Base-by-base conservation (phyloP, 2,113 vertebrate species). In the Stigmatopora argus region DNA sequence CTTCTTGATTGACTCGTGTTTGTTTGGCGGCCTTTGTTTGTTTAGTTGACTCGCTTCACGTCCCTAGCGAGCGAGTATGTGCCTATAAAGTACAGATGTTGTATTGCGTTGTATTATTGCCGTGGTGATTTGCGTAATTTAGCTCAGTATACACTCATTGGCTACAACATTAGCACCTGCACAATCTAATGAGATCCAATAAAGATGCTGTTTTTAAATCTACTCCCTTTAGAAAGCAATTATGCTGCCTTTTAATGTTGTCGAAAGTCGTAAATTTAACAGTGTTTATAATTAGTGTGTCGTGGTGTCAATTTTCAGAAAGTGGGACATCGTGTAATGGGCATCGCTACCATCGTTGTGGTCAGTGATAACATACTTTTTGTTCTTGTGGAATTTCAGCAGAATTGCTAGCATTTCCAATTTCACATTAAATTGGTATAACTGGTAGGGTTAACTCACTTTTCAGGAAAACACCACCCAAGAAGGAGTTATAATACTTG, bases 31-130 rank as follows among this genome's bases (percentile, higher is more conserved):
- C 6, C 51, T 67, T 67, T 64, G 18, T 31, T 23, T 41, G 26
- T 58, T 34, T 23, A 34, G 53, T 23, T 14, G 10, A 53, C 58
- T 62, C 15, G 23, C 53, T 0, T 18, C 44, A 31, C 41, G 46
- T 60, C 67, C n/a, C 31, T 3, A 26, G 65, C 67, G 74, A 78
- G 62, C 70, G 48, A 63, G 21, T 34, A 7, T 62, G 65, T 70
- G 65, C 71, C 69, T 31, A 65, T 61, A 38, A 70, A 72, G 65
- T 47, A 63, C 19, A 67, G 21, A 15, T 56, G 53, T 56, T 17
- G 14, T 0, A 53, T 55, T 31, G 52, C 5, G 19, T 53, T 23
- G 62, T 44, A 68, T 21, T 34, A 60, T 21, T 17, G 14, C 51
- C 64, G 21, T 9, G 0, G 68, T 65, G 66, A 70, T 71, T 49